phyloP scores from a whole-genome alignment of 2,113 vertebrate genomes.

The Tachuris rubrigastra region DNA sequence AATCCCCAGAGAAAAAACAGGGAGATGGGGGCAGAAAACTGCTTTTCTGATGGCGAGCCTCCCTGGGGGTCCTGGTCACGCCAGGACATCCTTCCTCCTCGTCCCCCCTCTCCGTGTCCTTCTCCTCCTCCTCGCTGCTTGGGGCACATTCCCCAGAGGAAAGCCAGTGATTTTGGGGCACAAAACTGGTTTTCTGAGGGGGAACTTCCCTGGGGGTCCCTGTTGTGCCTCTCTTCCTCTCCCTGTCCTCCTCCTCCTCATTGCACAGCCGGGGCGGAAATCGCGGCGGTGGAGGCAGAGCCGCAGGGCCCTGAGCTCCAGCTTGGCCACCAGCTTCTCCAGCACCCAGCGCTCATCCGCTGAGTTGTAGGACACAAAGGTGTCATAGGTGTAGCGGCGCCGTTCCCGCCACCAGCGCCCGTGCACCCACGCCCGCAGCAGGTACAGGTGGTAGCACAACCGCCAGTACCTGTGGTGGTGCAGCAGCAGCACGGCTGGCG shows the following conservation, averaged over 20 bases:
- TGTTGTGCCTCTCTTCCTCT: rapidly evolving
- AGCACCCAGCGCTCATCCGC: conserved; percentile 83
- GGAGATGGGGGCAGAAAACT: too few species aligned
- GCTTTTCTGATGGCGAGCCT: too few species aligned
- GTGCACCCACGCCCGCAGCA: conserved; percentile 79
- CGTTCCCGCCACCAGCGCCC: conserved; percentile 69
- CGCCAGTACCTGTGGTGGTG: conserved; percentile 79
- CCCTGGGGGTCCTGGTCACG: too few species aligned
- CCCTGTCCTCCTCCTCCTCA: conserved; percentile 48
- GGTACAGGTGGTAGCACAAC: conserved; percentile 81
- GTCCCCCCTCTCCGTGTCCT: too few species aligned
- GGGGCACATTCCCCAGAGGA: too few species aligned
- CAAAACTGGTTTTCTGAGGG: too few species aligned
- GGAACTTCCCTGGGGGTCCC: rapidly evolving
- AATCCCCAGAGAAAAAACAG: background rate
- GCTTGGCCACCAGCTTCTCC: conserved; percentile 78
- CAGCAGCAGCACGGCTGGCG: conserved; percentile 68
- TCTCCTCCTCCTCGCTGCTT: too few species aligned
- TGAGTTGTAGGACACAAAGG: conserved; percentile 88
- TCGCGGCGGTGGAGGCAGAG: conserved; percentile 90
- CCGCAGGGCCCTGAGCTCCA: conserved; percentile 76
- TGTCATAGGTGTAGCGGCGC: conserved; percentile 79
- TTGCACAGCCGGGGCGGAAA: conserved; percentile 79
- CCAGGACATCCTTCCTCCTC: too few species aligned
- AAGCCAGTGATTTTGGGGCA: too few species aligned